These are phyloP conservation scores for Umimayanthus chanpuru DNA, from an alignment of 92 coral and sea anemone species.

Conservation along the genomic window DNA sequence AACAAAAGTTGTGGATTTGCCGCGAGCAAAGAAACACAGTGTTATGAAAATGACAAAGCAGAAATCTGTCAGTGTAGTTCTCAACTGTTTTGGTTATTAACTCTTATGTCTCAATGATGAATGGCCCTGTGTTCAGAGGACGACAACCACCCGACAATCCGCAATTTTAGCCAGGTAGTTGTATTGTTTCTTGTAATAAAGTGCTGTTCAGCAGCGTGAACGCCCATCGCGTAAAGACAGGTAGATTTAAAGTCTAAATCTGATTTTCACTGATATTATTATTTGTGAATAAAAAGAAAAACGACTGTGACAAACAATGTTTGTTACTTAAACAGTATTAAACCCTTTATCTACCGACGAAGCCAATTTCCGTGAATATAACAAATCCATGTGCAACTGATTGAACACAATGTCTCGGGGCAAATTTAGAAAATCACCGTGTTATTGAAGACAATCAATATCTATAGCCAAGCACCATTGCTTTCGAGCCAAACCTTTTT, in stretches of 20 bases:
- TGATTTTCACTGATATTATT: neutral
- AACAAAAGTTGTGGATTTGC: neutral
- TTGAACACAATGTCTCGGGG: constrained; percentile 14
- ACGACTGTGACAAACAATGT: constrained; percentile 19
- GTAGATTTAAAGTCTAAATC: constrained; percentile 21
- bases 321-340: constrained; percentile 2
- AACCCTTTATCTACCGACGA: neutral
- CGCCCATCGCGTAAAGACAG: constrained; percentile 18
- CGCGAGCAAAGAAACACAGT: constrained; percentile 12
- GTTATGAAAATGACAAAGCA: constrained; percentile 14
- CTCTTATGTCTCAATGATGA: constrained; percentile 19
- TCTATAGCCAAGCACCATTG: constrained; percentile 5
- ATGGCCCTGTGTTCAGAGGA: constrained; percentile 20
- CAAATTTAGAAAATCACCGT: constrained; percentile 6
- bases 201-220: neutral
- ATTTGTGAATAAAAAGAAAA: constrained; percentile 21
- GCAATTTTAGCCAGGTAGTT: constrained; percentile 3
- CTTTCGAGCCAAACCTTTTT: neutral
- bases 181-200: constrained; percentile 7
- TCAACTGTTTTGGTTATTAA: constrained; percentile 29
- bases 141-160: constrained; percentile 5
- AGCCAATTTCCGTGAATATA: neutral
- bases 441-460: neutral
- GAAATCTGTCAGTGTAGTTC: constrained; percentile 7
- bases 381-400: constrained; percentile 7